phyloP scores from a whole-genome alignment of 2,113 vertebrate species.

The Centropus bengalensis region DNA sequence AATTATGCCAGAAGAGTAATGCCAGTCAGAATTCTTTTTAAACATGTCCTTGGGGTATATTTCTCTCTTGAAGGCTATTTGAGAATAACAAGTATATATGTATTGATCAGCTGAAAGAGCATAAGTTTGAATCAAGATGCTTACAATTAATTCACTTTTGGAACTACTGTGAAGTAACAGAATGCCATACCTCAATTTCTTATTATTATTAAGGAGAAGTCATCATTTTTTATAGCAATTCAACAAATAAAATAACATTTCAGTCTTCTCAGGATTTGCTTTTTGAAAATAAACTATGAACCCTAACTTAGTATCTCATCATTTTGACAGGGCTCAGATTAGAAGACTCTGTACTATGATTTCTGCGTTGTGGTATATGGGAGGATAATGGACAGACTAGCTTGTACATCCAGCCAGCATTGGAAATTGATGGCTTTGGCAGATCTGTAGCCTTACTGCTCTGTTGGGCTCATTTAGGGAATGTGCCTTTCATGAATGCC shows the following conservation, averaged over 20 bases:
- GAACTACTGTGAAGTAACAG: not conserved
- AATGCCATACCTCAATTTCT: not conserved
- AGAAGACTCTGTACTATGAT: not conserved
- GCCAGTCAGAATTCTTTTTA: not conserved
- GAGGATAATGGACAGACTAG: not conserved
- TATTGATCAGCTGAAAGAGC: constrained; percentile 20
- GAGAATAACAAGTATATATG: not conserved
- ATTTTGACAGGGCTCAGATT: not conserved
- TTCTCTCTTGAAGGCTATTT: constrained; percentile 30
- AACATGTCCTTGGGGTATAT: constrained; percentile 1
- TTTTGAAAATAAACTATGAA: not conserved
- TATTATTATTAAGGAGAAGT: not conserved
- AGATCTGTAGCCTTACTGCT: not conserved
- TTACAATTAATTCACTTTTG: constrained; percentile 20
- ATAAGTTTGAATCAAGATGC: not conserved
- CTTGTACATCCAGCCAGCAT: not conserved
- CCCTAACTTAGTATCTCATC: not conserved
- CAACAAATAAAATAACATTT: not conserved
- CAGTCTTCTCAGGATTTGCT: not conserved
- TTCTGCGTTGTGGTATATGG: not conserved
- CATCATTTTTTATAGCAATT: not conserved
- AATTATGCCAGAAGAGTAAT: constrained; percentile 13
- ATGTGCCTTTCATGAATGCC: not conserved
- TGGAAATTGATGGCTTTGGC: not conserved
- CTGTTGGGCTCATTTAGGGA: not conserved